Evolutionary conservation across 2,113 vertebrate genomes (phyloP).

Genomic region (Caracal caracal): DNA sequence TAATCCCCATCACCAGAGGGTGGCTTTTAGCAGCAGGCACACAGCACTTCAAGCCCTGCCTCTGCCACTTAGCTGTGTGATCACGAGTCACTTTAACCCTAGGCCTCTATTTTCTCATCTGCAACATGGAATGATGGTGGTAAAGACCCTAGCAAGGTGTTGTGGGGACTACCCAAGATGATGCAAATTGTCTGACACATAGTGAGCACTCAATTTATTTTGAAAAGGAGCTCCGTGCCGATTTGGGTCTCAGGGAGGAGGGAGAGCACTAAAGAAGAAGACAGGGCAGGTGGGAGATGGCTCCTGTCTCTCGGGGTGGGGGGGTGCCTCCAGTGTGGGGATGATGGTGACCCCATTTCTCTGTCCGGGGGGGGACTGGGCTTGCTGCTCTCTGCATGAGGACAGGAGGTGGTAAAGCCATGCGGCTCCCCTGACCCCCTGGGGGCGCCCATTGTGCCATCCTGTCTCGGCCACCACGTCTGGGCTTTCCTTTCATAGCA

Average conservation of each 20-base stretch:
- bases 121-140: not conserved
- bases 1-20: not conserved
- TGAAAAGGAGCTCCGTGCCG: not conserved
- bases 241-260: not conserved
- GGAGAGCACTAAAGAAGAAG: not conserved
- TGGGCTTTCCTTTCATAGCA: not conserved
- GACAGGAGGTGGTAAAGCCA: not conserved
- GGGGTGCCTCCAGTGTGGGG: not conserved
- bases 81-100: not conserved
- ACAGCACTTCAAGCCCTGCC: not conserved
- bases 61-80: not conserved
- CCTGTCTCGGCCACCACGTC: accelerated
- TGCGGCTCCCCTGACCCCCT: not conserved
- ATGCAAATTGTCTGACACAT: not conserved
- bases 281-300: not conserved
- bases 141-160: not conserved
- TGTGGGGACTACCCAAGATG: too few relatives aligned
- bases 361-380: too few relatives aligned
- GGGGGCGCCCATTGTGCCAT: too few relatives aligned
- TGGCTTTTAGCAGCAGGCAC: not conserved
- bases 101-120: not conserved
- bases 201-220: not conserved
- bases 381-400: not conserved
- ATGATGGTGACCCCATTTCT: not conserved
- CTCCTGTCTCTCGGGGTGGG: not conserved